These are phyloP conservation scores for Polypterus senegalus DNA, from an alignment of 2,113 vertebrate genomes.

Conservation along the genomic window DNA sequence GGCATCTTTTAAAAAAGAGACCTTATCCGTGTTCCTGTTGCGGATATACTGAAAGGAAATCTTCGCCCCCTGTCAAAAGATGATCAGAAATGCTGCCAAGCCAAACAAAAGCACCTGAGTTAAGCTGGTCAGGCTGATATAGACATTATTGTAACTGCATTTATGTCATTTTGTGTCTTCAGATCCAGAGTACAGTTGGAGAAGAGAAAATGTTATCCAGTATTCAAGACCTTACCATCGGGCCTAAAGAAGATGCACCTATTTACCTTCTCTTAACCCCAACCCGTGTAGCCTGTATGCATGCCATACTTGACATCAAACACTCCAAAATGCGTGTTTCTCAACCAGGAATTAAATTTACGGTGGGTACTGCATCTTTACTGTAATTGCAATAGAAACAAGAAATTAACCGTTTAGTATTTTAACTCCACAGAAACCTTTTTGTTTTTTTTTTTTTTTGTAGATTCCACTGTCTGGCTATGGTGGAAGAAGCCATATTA, in stretches of 20 bases:
- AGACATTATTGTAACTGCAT: no score
- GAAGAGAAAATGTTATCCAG: conserved; percentile 68
- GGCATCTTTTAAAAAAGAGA: no score
- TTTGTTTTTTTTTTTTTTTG: background rate
- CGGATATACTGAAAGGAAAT: no score
- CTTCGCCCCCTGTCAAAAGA: no score
- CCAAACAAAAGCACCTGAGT: no score
- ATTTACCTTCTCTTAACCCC: conserved; percentile 80
- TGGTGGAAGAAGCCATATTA: conserved; percentile 82
- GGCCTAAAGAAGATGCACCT: conserved; percentile 66
- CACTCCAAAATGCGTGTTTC: conserved; percentile 63
- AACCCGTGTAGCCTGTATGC: conserved; percentile 77
- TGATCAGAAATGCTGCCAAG: no score
- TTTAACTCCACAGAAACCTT: no score
- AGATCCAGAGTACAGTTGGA: conserved; percentile 85
- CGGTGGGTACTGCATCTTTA: conserved; percentile 48
- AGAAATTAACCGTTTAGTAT: conserved; percentile 2
- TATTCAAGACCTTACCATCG: conserved; percentile 72
- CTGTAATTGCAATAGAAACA: background rate
- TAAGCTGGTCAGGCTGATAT: no score
- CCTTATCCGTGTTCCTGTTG: no score
- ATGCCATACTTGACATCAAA: conserved; percentile 93
- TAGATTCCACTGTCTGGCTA: conserved; percentile 91
- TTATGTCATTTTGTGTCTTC: background rate
- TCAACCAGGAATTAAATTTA: conserved; percentile 83